Evolutionary conservation across 2,888 invertebrate genomes (phyloP), one percentile per base, ranked within the genome.

Genomic region (Aethes cnicana): DNA sequence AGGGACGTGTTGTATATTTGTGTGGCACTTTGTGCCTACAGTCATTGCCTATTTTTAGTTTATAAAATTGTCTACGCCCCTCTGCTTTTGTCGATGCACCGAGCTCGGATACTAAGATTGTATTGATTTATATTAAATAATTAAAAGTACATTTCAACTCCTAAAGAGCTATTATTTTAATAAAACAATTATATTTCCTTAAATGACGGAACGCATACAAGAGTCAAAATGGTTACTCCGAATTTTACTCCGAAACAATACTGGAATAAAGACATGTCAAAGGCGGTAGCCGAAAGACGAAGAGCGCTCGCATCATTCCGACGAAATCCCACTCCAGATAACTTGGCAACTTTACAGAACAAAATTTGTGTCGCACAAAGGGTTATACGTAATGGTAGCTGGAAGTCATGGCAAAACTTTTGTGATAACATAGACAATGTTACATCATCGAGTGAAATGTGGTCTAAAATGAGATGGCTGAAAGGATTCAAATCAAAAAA

Each of bases 181-280:
- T n/a, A n/a, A 4, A 37, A 55, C 41, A 30, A 37, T 5, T 54
- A 58, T 21, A 36, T 60, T 0, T 18, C 50, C 0, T 9, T 63
- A 4, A 63, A 64, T 52, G 43, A 60, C 30, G 49, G 56, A 0
- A 23, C n/a, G 0, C 12, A 49, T n/a, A 65, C 66, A 1, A 37
- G 61, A 1, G 8, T 65, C 0, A 57, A 49, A 32, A 11, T 62
- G 1, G 60, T 61, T 2, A n/a, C 11, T 1, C 32, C 1, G 16
- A 58, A 53, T 3, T 66, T 66, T 52, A 41, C 3, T 1, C 61
- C 62, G 0, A 65, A 64, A 50, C 42, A 54, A 4, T 69, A 64
- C 35, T 69, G 66, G 65, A 57, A 47, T 25, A 4, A 47, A 12
- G 23, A 35, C 3, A 12, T 66, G 8, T 66, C 66, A 2, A 56